Conservation (phyloP, 2,113 vertebrate species). For the Megaceryle torquata region DNA sequence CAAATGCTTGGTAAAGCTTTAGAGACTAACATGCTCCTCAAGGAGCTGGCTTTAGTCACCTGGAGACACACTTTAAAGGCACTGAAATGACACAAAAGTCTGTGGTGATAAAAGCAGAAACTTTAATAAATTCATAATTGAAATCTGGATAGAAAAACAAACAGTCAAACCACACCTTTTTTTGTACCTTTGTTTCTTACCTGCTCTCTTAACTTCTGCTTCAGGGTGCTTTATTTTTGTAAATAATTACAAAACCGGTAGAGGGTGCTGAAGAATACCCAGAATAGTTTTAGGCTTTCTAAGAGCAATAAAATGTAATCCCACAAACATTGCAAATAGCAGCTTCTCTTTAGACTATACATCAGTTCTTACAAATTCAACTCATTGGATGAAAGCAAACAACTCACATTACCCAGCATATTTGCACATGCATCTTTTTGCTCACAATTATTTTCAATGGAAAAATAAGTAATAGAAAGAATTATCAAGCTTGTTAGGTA, state of each 20-base stretch:
- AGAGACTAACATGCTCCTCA: neutral
- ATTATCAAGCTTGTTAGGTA: neutral
- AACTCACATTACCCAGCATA: neutral
- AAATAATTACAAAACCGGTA: neutral
- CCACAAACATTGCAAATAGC: neutral
- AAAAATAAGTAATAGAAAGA: neutral
- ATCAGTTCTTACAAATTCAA: neutral
- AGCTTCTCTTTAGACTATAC: neutral
- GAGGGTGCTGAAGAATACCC: neutral
- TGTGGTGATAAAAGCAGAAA: neutral
- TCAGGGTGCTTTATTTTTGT: neutral
- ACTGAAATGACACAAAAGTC: neutral
- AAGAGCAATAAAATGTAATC: neutral
- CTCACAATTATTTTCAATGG: neutral
- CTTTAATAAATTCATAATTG: neutral
- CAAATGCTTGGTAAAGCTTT: neutral
- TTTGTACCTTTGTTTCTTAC: neutral
- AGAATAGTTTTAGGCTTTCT: neutral
- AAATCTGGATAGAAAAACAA: neutral
- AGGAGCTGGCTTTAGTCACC: neutral
- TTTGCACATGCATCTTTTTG: neutral
- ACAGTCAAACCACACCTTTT: fast-evolving
- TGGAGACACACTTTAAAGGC: neutral
- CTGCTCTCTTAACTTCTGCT: neutral
- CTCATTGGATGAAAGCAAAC: neutral